Base-by-base conservation (phyloP, 2,888 invertebrate genomes). In the Alitta virens region DNA sequence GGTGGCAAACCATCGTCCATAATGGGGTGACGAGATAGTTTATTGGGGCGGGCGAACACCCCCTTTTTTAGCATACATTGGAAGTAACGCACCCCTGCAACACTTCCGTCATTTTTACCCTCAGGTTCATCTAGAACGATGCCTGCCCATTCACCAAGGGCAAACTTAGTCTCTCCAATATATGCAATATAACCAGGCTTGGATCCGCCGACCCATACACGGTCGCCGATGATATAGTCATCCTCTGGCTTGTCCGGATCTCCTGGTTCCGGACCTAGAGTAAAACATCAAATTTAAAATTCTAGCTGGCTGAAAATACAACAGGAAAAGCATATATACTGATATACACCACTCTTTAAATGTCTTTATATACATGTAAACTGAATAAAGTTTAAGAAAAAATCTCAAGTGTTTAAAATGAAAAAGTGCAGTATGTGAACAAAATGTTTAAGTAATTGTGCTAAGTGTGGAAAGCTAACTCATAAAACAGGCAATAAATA, bases 221-320 rank as follows among this genome's bases (percentile, higher is more conserved):
- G 87, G 79, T 97, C 92, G 27, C 96, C 96, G 77, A 97, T 93
- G 76, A 94, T 94, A 83, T 94, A 96, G 84, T 93, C 92, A 85
- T 96, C 95, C 93, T 92, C 81, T 91, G 71, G 71, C 1, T 65
- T 65, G n/a, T 68, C 55, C 7, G 62, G 56, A 0, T 67, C 62
- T 26, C 63, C 59, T 40, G 64, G 55, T 46, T 76, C 75, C 38
- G 76, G 74, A 63, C 75, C 76, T 71, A 70, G 12, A 5, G 33
- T 12, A 33, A 33, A 33, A 33, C 33, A 33, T 33, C 5, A 12
- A 33, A 33, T n/a, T n/a, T n/a, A n/a, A n/a, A n/a, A n/a, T n/a
- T n/a, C n/a, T n/a, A n/a, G n/a, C n/a, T n/a, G n/a, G n/a, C n/a
- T n/a, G n/a, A n/a, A n/a, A n/a, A n/a, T 5, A 2, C n/a, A 58